Conservation (phyloP, 2,113 vertebrate species). For the Sardina pilchardus region DNA sequence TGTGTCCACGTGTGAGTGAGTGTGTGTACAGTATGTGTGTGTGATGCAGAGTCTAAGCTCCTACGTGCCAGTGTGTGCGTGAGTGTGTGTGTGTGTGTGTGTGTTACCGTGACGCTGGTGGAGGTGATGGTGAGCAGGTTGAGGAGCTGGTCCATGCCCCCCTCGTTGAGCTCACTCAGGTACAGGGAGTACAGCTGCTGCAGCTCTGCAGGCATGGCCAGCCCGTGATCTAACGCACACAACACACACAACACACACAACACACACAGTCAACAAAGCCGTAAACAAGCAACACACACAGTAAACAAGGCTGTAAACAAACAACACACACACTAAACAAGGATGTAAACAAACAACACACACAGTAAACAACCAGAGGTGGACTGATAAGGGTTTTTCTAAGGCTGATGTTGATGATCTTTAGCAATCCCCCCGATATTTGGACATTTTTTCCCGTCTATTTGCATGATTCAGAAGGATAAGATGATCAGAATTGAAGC, state of each 20-base stretch:
- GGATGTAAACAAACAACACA: neutral
- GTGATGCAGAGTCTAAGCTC: slow-evolving; percentile 42
- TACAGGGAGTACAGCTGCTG: slow-evolving; percentile 48
- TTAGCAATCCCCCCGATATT: too few relatives aligned
- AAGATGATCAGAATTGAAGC: too few relatives aligned
- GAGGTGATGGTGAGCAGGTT: slow-evolving; percentile 54
- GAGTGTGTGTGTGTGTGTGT: neutral
- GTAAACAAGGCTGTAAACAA: neutral
- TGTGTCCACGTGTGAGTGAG: neutral
- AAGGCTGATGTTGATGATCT: too few relatives aligned
- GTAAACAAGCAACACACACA: neutral
- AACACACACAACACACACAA: neutral
- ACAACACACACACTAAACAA: neutral
- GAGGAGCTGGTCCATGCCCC: slow-evolving; percentile 49
- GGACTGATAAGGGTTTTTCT: too few relatives aligned
- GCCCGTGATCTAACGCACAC: slow-evolving; percentile 53
- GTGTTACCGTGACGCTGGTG: slow-evolving; percentile 48
- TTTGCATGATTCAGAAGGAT: too few relatives aligned
- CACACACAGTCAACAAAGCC: neutral
- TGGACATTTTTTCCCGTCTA: too few relatives aligned
- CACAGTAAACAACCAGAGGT: neutral
- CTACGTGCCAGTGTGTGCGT: neutral
- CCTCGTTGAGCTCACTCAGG: slow-evolving; percentile 53
- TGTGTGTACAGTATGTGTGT: neutral
- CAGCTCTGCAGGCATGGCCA: slow-evolving; percentile 51